phyloP scores from a whole-genome alignment of 2,888 invertebrate genomes.

The Tetranychus truncatus region DNA sequence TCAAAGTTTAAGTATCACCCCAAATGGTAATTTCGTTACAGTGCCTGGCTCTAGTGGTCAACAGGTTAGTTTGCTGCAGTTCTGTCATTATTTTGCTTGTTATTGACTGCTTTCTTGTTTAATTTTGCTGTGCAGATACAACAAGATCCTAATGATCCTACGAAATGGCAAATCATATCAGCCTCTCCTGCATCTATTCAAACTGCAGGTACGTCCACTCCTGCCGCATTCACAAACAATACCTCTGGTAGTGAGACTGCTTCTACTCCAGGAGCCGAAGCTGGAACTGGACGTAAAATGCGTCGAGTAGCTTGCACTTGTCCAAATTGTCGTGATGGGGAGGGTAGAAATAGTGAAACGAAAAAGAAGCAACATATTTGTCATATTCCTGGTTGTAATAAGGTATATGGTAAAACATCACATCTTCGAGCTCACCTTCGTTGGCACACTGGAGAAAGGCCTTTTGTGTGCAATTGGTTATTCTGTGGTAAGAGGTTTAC shows the following conservation, averaged over 20 bases:
- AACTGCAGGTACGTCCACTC: slow-evolving; percentile 26
- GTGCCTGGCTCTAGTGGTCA: slow-evolving; percentile 37
- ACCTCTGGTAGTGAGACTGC: slow-evolving; percentile 17
- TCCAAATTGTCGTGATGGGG: slow-evolving; percentile 95
- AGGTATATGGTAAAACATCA: slow-evolving; percentile 88
- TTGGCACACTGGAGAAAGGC: slow-evolving; percentile 94
- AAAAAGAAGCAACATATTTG: slow-evolving; percentile 60
- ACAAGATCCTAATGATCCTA: slow-evolving; percentile 48
- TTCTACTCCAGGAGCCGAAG: slow-evolving; percentile 20
- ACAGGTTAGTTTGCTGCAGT: slow-evolving; percentile 31
- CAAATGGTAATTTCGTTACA: slow-evolving; percentile 50
- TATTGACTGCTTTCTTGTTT: neutral
- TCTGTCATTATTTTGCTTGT: slow-evolving; percentile 10
- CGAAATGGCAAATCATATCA: slow-evolving; percentile 52
- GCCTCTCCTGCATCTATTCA: slow-evolving; percentile 31
- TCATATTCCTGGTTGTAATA: slow-evolving; percentile 75
- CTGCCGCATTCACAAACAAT: slow-evolving; percentile 19
- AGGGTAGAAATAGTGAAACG: slow-evolving; percentile 38
- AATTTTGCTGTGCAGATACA: slow-evolving; percentile 35
- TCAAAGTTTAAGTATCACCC: slow-evolving; percentile 24
- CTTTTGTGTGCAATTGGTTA: slow-evolving; percentile 91
- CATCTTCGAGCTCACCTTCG: slow-evolving; percentile 93
- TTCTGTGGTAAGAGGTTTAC: slow-evolving; percentile 94
- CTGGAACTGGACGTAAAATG: slow-evolving; percentile 23
- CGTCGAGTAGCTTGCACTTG: slow-evolving; percentile 90